Conservation (phyloP, 2,888 invertebrate species). For the Apomyelois bistriatella region DNA sequence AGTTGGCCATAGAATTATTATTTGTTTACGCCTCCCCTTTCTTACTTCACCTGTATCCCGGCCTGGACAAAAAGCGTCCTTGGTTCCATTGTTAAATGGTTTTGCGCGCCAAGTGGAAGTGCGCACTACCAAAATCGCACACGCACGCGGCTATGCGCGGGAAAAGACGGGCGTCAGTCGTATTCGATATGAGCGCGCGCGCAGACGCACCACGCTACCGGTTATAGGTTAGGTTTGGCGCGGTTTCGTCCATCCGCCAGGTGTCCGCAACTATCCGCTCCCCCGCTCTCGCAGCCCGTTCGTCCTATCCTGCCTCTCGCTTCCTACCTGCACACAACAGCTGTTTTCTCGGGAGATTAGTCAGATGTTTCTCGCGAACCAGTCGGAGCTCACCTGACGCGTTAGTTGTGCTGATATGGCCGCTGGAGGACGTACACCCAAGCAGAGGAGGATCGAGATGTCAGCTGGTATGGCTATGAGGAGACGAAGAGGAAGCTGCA, state of each 20-base stretch:
- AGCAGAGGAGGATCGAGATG: slow-evolving; percentile 67
- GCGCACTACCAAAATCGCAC: slow-evolving; percentile 55
- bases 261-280: slow-evolving; percentile 53
- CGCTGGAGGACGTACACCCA: slow-evolving; percentile 71
- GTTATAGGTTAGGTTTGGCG: slow-evolving; percentile 77
- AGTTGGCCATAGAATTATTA: slow-evolving; percentile 19
- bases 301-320: slow-evolving; percentile 45
- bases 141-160: slow-evolving; percentile 64
- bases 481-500: slow-evolving; percentile 69
- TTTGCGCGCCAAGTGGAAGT: slow-evolving; percentile 73
- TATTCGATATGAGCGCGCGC: slow-evolving; percentile 50
- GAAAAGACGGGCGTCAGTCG: slow-evolving; percentile 62
- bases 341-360: slow-evolving; percentile 79
- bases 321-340: slow-evolving; percentile 68
- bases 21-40: slow-evolving; percentile 48
- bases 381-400: slow-evolving; percentile 72
- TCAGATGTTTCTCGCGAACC: slow-evolving; percentile 77
- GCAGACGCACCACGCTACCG: slow-evolving; percentile 49
- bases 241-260: slow-evolving; percentile 62
- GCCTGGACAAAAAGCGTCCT: slow-evolving; percentile 68
- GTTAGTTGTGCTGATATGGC: slow-evolving; percentile 51
- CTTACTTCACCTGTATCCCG: slow-evolving; percentile 64
- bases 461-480: slow-evolving; percentile 61
- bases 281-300: slow-evolving; percentile 52
- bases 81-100: slow-evolving; percentile 58